Evolutionary conservation across 1,140 invertebrate species (phyloP), one percentile per base, ranked within the genome.

Genomic region (Drosophila baimaii): DNA sequence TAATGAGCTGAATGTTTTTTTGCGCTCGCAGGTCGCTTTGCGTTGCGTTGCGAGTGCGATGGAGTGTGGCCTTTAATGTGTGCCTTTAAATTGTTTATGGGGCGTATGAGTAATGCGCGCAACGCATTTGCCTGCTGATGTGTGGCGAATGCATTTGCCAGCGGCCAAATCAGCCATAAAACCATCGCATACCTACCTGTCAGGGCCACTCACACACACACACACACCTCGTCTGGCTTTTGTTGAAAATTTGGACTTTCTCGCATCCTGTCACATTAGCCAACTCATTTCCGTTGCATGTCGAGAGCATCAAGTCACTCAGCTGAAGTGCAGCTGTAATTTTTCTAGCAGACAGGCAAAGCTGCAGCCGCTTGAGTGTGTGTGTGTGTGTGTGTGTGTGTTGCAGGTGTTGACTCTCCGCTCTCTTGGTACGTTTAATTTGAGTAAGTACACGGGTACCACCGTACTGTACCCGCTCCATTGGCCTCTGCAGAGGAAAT

Each of bases 151-250:
- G 74, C 69, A 46, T 58, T 80, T 75, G 61, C 35, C 41, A 46
- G 59, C 57, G 44, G 33, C 64, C 46, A 81, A 82, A 86, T 86
- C 81, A 82, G 55, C 65, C 70, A 79, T 82, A 69, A 86, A 88
- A 79, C 61, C 69, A 56, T 29, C 52, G 35, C 52, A n/a, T 25
- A 61, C 55, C 80, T 25, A 61, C 55, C 80, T 85, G 81, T 56
- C 63, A 75, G 33, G 29, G 81, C 69, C 81, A 78, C 39, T 63
- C 69, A n/a, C 29, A 4, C 9, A 7, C 13, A n/a, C n/a, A n/a
- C 23, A 19, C 57, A n/a, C n/a, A 12, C 3, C n/a, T 56, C 54
- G 51, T 37, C 23, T 58, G 41, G 35, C 57, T 5, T 37, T 61
- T 72, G n/a, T n/a, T 57, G 62, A 79, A 78, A 74, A 58, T 37